Percentiles rank a stretch among this genome's conserved stretches.
These are phyloP conservation scores for Acronicta leporina DNA, from an alignment of 2,888 invertebrate genomes.

Conservation along the genomic window DNA sequence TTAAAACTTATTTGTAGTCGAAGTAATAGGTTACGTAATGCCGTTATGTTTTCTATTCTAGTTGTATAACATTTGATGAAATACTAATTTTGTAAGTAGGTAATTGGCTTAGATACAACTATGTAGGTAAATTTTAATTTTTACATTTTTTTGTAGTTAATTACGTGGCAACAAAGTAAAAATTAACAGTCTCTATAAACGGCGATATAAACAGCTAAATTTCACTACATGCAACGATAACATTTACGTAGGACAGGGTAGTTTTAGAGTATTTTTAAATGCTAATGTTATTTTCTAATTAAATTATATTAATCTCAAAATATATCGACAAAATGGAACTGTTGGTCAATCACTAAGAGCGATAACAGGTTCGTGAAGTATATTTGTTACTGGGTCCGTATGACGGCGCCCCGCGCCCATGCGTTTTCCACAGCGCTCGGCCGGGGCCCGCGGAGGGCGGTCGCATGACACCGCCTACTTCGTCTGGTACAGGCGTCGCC, in stretches of 20 bases:
- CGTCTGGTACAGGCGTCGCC: conserved; percentile 87
- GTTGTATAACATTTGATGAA: too few species aligned
- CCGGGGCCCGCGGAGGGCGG: conserved; percentile 87
- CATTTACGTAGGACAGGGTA: conserved; percentile 4
- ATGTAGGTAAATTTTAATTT: too few species aligned
- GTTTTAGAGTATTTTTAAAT: conserved; percentile 10
- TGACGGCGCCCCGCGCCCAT: conserved; percentile 84
- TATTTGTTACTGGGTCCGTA: conserved; percentile 85
- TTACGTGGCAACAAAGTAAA: too few species aligned
- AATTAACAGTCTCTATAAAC: too few species aligned
- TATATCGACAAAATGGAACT: conserved; percentile 67
- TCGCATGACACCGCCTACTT: conserved; percentile 88
- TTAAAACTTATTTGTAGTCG: too few species aligned
- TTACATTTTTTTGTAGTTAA: too few species aligned
- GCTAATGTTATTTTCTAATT: conserved; percentile 12
- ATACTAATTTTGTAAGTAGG: too few species aligned
- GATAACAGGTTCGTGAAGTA: conserved; percentile 85
- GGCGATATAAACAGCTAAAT: too few species aligned
- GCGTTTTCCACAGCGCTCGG: conserved; percentile 81
- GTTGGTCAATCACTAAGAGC: conserved; percentile 75
- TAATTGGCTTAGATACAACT: too few species aligned
- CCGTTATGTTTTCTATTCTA: too few species aligned
- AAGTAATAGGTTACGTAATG: too few species aligned
- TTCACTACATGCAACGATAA: too few species aligned
- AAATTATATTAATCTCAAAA: conserved; percentile 33